Evolutionary conservation across 1,140 invertebrate genomes (phyloP).

Genomic region (Temnothorax curvispinosus): DNA sequence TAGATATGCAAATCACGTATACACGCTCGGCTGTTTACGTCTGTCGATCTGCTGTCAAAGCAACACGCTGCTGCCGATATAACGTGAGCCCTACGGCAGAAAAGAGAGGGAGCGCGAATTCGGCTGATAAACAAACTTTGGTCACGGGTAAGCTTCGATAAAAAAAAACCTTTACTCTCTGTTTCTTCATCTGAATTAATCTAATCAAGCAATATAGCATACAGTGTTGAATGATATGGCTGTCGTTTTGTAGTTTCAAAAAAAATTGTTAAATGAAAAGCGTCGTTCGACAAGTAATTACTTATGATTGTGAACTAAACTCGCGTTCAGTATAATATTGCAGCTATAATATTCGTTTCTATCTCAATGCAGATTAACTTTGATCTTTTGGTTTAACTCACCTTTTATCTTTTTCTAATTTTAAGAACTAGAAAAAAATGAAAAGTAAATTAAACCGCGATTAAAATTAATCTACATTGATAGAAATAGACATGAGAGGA

Average conservation of each 20-base stretch:
- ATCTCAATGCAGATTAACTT: too few relatives aligned
- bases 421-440: too few relatives aligned
- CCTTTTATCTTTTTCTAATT: too few relatives aligned
- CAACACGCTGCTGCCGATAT: conserved; percentile 7
- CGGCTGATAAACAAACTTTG: neutral
- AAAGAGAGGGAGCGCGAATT: neutral
- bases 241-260: neutral
- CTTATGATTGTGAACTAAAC: neutral
- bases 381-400: too few relatives aligned
- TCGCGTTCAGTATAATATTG: neutral
- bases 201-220: neutral
- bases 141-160: neutral
- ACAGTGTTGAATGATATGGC: neutral
- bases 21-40: conserved; percentile 46
- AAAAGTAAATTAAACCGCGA: too few relatives aligned
- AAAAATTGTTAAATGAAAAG: conserved; percentile 3
- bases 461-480: too few relatives aligned
- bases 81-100: neutral
- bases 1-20: conserved; percentile 44
- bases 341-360: too few relatives aligned
- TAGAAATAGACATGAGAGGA: too few relatives aligned
- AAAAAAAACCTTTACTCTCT: neutral
- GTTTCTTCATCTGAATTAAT: neutral
- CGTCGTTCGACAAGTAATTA: neutral
- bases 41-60: conserved; percentile 54